Evolutionary conservation across 2,797 vertebrate genomes (phyloP).

Genomic region (Gambusia yucatana): DNA sequence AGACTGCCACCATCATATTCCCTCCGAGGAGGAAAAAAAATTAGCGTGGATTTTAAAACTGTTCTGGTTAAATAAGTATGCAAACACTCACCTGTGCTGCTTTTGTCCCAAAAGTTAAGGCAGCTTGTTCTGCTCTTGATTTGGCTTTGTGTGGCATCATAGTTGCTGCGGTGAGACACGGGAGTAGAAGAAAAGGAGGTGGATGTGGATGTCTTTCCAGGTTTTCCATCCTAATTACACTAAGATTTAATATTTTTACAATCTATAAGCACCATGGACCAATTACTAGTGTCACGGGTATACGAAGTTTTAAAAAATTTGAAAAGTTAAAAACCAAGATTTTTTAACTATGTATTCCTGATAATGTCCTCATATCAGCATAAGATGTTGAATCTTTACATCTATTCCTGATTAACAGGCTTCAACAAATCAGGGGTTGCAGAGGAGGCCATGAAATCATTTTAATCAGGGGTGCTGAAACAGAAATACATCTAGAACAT

Average conservation of each 20-base stretch:
- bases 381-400: background rate
- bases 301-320: background rate
- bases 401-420: too few species aligned
- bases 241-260: background rate
- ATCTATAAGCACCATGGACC: too few species aligned
- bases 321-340: background rate
- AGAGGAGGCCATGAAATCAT: too few species aligned
- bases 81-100: conserved; percentile 16
- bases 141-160: conserved; percentile 1
- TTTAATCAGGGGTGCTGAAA: too few species aligned
- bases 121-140: background rate
- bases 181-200: background rate
- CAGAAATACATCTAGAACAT: too few species aligned
- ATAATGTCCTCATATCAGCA: background rate
- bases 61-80: conserved; percentile 7
- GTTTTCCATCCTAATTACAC: background rate
- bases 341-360: background rate
- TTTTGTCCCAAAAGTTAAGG: background rate
- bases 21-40: conserved; percentile 25
- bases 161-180: background rate
- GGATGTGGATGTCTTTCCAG: too few species aligned
- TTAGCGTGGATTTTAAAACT: conserved; percentile 5
- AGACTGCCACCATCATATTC: conserved; percentile 35
- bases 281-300: background rate
- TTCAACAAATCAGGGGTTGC: too few species aligned